Evolutionary conservation across 2,113 vertebrate genomes (phyloP).

Genomic region (Lepus timidus): DNA sequence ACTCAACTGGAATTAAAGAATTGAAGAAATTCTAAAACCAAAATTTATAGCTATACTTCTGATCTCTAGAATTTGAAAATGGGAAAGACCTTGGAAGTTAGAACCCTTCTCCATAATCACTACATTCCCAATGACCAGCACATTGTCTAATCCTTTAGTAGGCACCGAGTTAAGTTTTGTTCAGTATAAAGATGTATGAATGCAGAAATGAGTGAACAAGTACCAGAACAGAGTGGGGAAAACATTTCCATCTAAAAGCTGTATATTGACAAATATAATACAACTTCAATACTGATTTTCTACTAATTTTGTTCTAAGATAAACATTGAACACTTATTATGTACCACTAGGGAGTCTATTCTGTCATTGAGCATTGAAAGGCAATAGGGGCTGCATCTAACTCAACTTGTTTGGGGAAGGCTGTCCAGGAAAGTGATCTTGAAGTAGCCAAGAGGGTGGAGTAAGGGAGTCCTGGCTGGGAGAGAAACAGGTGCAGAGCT

Average conservation of each 20-base stretch:
- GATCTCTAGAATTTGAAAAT: constrained; percentile 17
- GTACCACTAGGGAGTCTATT: neutral
- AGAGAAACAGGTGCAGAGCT: neutral
- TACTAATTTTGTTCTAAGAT: neutral
- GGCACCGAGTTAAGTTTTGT: constrained; percentile 36
- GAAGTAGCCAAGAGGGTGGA: neutral
- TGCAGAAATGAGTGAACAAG: constrained; percentile 24
- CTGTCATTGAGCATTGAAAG: neutral
- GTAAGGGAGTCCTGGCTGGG: neutral
- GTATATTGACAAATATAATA: neutral
- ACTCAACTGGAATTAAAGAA: constrained; percentile 49
- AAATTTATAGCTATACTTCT: constrained; percentile 46
- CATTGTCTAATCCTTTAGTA: neutral
- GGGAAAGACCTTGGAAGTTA: constrained; percentile 36
- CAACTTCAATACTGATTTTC: constrained; percentile 55
- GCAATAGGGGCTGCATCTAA: constrained; percentile 3
- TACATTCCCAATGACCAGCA: neutral
- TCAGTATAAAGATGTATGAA: neutral
- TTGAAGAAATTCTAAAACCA: constrained; percentile 38
- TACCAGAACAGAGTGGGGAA: constrained; percentile 18
- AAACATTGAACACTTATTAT: constrained; percentile 13
- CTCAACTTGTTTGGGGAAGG: neutral
- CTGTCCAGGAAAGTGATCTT: neutral
- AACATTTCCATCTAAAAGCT: constrained; percentile 26
- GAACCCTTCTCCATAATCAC: neutral